Base-by-base conservation (phyloP, 2,888 invertebrate genomes). In the Aricia artaxerxes region DNA sequence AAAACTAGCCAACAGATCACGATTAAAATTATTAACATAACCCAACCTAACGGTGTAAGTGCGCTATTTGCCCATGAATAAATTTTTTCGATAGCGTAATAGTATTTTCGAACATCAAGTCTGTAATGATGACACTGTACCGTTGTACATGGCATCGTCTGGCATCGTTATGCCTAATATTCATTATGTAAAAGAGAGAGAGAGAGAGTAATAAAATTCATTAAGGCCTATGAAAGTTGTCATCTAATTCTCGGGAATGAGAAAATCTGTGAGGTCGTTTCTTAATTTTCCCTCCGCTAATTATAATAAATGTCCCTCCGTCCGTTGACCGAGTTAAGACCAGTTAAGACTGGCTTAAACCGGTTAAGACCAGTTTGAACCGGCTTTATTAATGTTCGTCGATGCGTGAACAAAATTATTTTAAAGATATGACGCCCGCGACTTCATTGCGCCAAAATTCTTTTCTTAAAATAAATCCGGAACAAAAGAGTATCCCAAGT, bases 241-340 rank as follows among this genome's bases (percentile, higher is more conserved):
- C 69, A 38, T 69, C 69, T 35, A 11, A 64, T 11, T 64, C 64
- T 24, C 9, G 31, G 24, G 31, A 69, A 69, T 16, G 69, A 69
- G 69, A 69, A 38, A 35, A 69, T 69, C 69, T 38, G 35, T 38
- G 13, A 35, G 35, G 69, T 69, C 69, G 35, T 16, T 24, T 38
- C 4, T 69, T 69, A 69, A 69, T 69, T 69, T 69, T 69, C 69
- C 38, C 16, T 13, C 4, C 69, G 35, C 69, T 69, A 69, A 69
- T 69, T 69, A 69, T 69, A 69, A 69, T 69, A 5, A 69, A 69
- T 38, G 69, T 35, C 13, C 69, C 1, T 69, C 35, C 35, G 35
- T 16, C 4, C 69, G 16, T 13, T 69, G 13, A 69, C 69, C 69
- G 31, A 64, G 9, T 11, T 31, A 61, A 61, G 24, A 64, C 31